These are phyloP conservation scores for Cichlasoma orientale DNA, from an alignment of 2,797 vertebrate species.

Conservation along the genomic window DNA sequence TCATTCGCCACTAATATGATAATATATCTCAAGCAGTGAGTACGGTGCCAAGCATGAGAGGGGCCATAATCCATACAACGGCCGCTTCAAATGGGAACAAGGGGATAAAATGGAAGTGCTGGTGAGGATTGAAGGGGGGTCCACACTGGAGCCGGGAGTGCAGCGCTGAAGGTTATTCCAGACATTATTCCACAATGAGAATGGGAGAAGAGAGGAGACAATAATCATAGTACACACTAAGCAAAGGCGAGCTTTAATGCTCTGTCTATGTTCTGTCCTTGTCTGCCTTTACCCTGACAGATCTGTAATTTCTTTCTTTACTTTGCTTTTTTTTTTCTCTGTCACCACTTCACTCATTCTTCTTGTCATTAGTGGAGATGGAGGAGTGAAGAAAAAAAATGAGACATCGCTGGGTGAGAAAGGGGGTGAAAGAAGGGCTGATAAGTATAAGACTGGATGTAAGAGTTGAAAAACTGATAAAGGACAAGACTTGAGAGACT, in stretches of 20 bases:
- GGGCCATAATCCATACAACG: slow-evolving; percentile 68
- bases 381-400: background rate
- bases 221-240: slow-evolving; percentile 46
- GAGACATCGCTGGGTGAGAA: background rate
- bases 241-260: slow-evolving; percentile 22
- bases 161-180: slow-evolving; percentile 73
- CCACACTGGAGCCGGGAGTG: slow-evolving; percentile 32
- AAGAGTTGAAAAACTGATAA: background rate
- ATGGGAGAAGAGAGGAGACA: slow-evolving; percentile 41
- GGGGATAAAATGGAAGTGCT: slow-evolving; percentile 62
- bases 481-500: background rate
- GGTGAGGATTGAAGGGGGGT: background rate
- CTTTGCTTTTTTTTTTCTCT: background rate
- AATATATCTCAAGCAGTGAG: slow-evolving; percentile 65
- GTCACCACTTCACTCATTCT: background rate
- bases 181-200: slow-evolving; percentile 66
- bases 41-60: slow-evolving; percentile 62
- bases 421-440: background rate
- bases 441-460: background rate
- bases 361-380: background rate
- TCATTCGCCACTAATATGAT: slow-evolving; percentile 77
- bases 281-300: background rate
- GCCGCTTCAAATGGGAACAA: slow-evolving; percentile 60
- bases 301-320: slow-evolving; percentile 5
- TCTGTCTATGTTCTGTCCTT: slow-evolving; percentile 42